phyloP scores from a whole-genome alignment of 2,888 invertebrate species.

The Elegia similella region DNA sequence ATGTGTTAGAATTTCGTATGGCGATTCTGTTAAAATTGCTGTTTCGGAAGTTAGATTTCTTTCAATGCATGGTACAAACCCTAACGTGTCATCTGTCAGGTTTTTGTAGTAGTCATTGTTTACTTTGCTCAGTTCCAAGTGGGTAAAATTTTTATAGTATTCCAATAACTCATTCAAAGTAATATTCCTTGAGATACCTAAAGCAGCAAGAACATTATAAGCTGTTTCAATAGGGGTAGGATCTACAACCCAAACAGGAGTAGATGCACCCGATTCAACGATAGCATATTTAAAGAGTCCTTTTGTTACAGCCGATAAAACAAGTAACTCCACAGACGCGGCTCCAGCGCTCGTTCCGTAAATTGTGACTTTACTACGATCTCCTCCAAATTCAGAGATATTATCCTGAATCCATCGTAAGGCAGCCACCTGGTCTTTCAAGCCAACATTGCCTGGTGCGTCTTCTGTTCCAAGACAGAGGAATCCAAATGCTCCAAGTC shows the following conservation, averaged over 20 bases:
- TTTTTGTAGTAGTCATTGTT: slow-evolving; percentile 36
- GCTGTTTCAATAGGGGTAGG: slow-evolving; percentile 35
- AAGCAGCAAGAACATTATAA: slow-evolving; percentile 24
- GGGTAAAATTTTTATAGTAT: slow-evolving; percentile 29
- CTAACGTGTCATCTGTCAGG: slow-evolving; percentile 38
- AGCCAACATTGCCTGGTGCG: slow-evolving; percentile 44
- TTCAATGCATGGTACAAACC: slow-evolving; percentile 45
- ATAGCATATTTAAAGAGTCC: slow-evolving; percentile 43
- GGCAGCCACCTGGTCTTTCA: slow-evolving; percentile 46
- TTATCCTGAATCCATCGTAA: slow-evolving; percentile 41
- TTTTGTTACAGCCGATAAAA: slow-evolving; percentile 37
- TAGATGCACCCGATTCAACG: slow-evolving; percentile 37
- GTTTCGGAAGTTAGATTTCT: slow-evolving; percentile 23
- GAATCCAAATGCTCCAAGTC: slow-evolving; percentile 42
- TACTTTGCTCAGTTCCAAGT: slow-evolving; percentile 26
- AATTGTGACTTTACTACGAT: slow-evolving; percentile 42
- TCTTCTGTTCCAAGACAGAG: slow-evolving; percentile 39
- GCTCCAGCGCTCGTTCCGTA: slow-evolving; percentile 54
- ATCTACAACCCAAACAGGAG: slow-evolving; percentile 36
- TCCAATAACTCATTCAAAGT: slow-evolving; percentile 26
- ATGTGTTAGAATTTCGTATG: slow-evolving; percentile 28
- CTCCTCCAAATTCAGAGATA: slow-evolving; percentile 44
- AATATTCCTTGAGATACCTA: slow-evolving; percentile 22
- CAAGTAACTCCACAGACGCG: slow-evolving; percentile 38
- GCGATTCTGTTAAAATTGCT: slow-evolving; percentile 32